Evolutionary conservation across 2,888 invertebrate species (phyloP).

Genomic region (Embidobia sp.): DNA sequence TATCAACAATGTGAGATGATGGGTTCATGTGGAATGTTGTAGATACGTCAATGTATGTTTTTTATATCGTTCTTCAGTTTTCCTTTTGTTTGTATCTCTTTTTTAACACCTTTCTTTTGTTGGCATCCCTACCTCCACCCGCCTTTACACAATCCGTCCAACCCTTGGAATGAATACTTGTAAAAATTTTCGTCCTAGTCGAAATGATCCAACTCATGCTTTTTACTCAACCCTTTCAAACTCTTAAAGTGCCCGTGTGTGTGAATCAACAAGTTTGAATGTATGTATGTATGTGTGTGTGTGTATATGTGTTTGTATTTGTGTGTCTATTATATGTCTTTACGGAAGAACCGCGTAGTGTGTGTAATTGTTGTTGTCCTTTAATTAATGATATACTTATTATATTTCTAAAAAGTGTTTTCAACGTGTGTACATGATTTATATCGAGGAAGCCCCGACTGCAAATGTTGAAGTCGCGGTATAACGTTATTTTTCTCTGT

Average conservation of each 20-base stretch:
- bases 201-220: constrained; percentile 40
- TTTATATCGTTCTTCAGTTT: constrained; percentile 39
- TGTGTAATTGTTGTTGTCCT: constrained; percentile 16
- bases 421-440: constrained; percentile 65
- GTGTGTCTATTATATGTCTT: not conserved
- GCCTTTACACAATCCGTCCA: constrained; percentile 19
- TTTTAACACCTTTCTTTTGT: constrained; percentile 14
- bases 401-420: constrained; percentile 64
- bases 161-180: constrained; percentile 23
- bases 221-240: constrained; percentile 17
- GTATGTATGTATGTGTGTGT: not conserved
- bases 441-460: constrained; percentile 68
- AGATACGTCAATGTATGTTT: constrained; percentile 67
- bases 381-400: constrained; percentile 64
- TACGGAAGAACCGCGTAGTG: constrained; percentile 27
- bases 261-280: not conserved
- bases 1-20: constrained; percentile 80
- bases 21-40: constrained; percentile 74
- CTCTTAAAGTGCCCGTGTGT: constrained; percentile 17
- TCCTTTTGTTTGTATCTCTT: constrained; percentile 18
- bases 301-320: not conserved
- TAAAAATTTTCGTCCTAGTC: constrained; percentile 38
- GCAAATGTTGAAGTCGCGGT: constrained; percentile 65
- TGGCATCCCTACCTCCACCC: constrained; percentile 42
- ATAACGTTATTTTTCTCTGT: constrained; percentile 65